Conservation (phyloP, 1,140 invertebrate species). For the Microvelia longipes region DNA sequence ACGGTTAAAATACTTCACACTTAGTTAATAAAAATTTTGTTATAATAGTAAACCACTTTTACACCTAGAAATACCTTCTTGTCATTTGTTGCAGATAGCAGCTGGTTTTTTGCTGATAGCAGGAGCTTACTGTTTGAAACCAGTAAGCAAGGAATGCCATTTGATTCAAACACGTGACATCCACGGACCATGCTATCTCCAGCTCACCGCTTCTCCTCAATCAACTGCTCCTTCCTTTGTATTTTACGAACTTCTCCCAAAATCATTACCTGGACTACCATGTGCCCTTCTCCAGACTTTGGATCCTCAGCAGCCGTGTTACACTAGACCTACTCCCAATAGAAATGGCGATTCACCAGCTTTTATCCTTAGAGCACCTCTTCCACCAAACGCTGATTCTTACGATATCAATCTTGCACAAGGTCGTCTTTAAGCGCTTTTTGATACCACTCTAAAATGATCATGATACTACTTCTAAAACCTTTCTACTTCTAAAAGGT, state of each 20-base stretch:
- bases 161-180: neutral
- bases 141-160: neutral
- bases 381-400: neutral
- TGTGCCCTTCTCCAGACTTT: neutral
- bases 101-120: too few relatives aligned
- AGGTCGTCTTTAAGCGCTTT: too few relatives aligned
- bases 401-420: neutral
- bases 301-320: neutral
- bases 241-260: neutral
- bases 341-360: neutral
- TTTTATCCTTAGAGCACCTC: neutral
- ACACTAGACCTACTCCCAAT: neutral
- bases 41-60: too few relatives aligned
- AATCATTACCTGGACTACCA: neutral
- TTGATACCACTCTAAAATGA: too few relatives aligned
- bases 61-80: too few relatives aligned
- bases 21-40: too few relatives aligned
- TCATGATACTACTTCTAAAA: too few relatives aligned
- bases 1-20: too few relatives aligned
- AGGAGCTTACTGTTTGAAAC: too few relatives aligned
- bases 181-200: neutral
- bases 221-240: neutral
- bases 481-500: too few relatives aligned
- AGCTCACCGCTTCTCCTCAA: neutral
- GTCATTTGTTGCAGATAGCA: too few relatives aligned